Conservation (phyloP, 2,113 vertebrate genomes). For the Illadopsis cleaveri region DNA sequence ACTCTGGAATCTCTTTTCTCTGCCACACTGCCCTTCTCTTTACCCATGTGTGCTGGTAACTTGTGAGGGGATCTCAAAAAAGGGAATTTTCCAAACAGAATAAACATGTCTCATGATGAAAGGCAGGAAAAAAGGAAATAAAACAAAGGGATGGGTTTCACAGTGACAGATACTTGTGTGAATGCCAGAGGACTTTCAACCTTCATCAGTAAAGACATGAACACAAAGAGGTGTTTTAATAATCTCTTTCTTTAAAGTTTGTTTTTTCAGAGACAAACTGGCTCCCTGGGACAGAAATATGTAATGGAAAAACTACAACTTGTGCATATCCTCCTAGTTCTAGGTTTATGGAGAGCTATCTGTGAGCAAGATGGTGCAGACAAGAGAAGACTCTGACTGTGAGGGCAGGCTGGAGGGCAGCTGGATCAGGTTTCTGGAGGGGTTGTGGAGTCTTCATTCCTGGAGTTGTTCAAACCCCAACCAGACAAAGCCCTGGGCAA, state of each 20-base stretch:
- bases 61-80: neutral
- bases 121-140: neutral
- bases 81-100: neutral
- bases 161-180: neutral
- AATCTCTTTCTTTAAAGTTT: neutral
- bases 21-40: neutral
- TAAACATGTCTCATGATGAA: constrained; percentile 3
- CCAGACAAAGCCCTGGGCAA: neutral
- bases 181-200: neutral
- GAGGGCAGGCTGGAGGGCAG: neutral
- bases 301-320: neutral
- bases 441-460: neutral
- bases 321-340: neutral
- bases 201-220: neutral
- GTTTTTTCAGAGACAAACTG: neutral
- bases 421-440: neutral
- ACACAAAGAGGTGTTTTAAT: neutral
- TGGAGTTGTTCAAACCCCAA: neutral
- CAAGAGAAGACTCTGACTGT: neutral
- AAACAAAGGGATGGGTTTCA: neutral
- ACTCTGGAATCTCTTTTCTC: neutral
- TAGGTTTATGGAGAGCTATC: neutral
- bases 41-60: neutral
- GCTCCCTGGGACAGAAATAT: neutral
- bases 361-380: neutral